phyloP scores from a whole-genome alignment of 2,888 invertebrate species.

The Mantis religiosa region DNA sequence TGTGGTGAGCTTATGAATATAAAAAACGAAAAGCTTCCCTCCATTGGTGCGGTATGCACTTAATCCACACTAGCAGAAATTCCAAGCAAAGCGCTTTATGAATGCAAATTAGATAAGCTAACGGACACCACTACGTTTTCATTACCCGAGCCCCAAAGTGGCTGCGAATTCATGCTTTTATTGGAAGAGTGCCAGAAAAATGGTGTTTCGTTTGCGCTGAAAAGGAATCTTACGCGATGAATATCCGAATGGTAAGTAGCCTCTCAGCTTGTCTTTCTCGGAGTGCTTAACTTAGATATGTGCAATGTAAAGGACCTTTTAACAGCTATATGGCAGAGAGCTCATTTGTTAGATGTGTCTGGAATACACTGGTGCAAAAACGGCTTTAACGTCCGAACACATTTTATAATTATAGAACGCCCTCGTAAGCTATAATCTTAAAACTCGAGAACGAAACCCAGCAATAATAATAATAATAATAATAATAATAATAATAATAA shows the following conservation, averaged over 20 bases:
- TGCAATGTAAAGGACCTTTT: too few relatives aligned
- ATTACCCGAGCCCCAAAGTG: not conserved
- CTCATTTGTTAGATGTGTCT: too few relatives aligned
- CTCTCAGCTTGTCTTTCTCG: not conserved
- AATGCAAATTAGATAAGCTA: not conserved
- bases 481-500: too few relatives aligned
- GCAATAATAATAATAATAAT: too few relatives aligned
- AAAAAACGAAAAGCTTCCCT: not conserved
- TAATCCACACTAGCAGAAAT: not conserved
- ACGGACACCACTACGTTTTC: not conserved
- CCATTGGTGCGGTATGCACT: not conserved
- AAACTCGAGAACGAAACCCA: too few relatives aligned
- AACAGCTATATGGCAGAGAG: too few relatives aligned
- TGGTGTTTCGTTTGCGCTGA: not conserved
- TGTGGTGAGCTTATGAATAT: not conserved
- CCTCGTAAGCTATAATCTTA: too few relatives aligned
- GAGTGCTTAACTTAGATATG: not conserved
- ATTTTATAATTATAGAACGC: too few relatives aligned
- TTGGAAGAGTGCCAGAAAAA: not conserved
- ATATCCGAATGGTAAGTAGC: not conserved
- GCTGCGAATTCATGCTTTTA: not conserved
- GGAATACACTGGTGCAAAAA: too few relatives aligned
- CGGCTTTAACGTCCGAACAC: too few relatives aligned
- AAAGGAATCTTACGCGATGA: not conserved
- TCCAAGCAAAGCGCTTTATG: not conserved